Evolutionary conservation across 2,888 invertebrate genomes (phyloP).

Genomic region (Dorcus parallelipipedus): DNA sequence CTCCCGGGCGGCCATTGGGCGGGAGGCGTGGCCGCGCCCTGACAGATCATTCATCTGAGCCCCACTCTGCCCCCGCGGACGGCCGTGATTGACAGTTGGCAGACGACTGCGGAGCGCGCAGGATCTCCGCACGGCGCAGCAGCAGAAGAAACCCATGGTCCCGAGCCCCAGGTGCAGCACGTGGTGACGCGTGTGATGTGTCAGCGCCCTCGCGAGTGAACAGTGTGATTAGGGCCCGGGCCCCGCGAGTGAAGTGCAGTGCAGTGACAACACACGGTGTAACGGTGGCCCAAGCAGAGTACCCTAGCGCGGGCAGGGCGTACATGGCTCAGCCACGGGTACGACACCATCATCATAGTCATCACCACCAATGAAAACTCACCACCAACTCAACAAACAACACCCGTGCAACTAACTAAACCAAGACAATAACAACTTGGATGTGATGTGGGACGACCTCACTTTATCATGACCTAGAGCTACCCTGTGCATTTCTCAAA

Average conservation of each 20-base stretch:
- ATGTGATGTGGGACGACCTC: slow-evolving; percentile 5
- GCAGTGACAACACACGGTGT: slow-evolving; percentile 27
- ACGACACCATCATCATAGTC: slow-evolving; percentile 43
- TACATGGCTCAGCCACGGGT: slow-evolving; percentile 90
- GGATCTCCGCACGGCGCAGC: slow-evolving; percentile 50
- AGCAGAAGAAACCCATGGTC: slow-evolving; percentile 29
- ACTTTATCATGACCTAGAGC: too few relatives aligned
- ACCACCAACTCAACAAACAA: too few relatives aligned
- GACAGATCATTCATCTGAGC: slow-evolving; percentile 52
- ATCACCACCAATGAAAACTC: slow-evolving; percentile 20
- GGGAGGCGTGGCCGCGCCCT: slow-evolving; percentile 42
- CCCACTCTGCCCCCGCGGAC: slow-evolving; percentile 55
- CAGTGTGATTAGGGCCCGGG: slow-evolving; percentile 35
- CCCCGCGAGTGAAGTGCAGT: slow-evolving; percentile 43
- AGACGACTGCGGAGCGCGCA: slow-evolving; percentile 64
- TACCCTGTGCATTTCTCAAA: too few relatives aligned
- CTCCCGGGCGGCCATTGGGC: slow-evolving; percentile 46
- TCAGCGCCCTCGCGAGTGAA: slow-evolving; percentile 31
- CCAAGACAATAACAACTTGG: too few relatives aligned
- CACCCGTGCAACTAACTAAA: too few relatives aligned
- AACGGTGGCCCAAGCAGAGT: slow-evolving; percentile 57
- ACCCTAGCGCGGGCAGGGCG: slow-evolving; percentile 68
- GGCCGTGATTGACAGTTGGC: slow-evolving; percentile 65
- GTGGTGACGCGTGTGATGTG: slow-evolving; percentile 35
- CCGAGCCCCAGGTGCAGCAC: slow-evolving; percentile 36